Evolutionary conservation across 2,797 vertebrate species (phyloP), one percentile per base, ranked within the genome.

Genomic region (Macropodus opercularis): DNA sequence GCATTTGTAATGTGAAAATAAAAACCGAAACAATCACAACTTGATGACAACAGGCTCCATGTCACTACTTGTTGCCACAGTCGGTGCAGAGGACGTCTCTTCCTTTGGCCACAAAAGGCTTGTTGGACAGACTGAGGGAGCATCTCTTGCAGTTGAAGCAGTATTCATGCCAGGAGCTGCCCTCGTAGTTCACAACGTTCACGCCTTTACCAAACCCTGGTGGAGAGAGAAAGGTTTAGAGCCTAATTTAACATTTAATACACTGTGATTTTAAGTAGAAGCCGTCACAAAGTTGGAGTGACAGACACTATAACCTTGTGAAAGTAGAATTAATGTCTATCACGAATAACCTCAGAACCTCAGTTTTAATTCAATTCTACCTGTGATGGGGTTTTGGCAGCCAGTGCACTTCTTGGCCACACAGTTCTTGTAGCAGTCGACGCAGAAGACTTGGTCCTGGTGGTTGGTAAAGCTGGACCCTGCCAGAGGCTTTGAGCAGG

Each of bases 91-190:
- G 94, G 87, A 98, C 87, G 81, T 96, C 93, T 79, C 90, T 90
- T 3, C 89, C 87, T 4, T 95, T 92, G 75, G 90, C 86, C 44
- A 98, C 92, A 44, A 99, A 99, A 10, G 92, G 93, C 90, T 98
- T 98, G 89, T 96, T 95, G 81, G 95, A 91, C 89, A 99, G 89
- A 40, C 92, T 94, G 77, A 95, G 84, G 72, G 95, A 95, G 85
- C 98, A 99, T 79, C 87, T 94, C 88, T 95, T 98, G 80, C 98
- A 99, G 87, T 94, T 97, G 94, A 99, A 99, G 92, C 98, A 99
- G 84, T 97, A 96, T 76, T 97, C 96, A 0, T 98, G 98, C 96
- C 96, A 98, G 71, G 95, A 94, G 74, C 92, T 88, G 69, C 94
- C 96, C 85, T 99, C 96, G 0, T 96, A 96, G 89, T 93, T 98